Evolutionary conservation across 2,888 invertebrate species (phyloP).

Genomic region (Pteria penguin): DNA sequence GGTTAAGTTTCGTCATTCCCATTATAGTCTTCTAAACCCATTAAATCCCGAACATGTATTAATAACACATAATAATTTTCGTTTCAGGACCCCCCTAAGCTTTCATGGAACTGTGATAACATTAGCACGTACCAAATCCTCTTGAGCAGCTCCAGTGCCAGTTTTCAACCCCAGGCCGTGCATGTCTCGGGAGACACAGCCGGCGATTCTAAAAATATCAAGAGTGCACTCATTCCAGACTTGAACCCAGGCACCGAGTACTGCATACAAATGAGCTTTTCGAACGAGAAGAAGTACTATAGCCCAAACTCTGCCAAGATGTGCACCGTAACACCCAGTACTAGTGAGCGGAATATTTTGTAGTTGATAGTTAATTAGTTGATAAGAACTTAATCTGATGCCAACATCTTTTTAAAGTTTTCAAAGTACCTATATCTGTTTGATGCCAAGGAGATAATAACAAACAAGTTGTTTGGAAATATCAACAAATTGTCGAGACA

Average conservation of each 20-base stretch:
- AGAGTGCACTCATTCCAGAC: constrained; percentile 59
- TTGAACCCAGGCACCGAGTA: constrained; percentile 67
- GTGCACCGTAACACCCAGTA: constrained; percentile 67
- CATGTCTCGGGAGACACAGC: constrained; percentile 46
- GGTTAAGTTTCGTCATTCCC: too few species aligned
- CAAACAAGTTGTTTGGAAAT: not conserved
- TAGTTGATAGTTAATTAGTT: not conserved
- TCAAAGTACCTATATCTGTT: not conserved
- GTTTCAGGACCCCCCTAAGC: constrained; percentile 61
- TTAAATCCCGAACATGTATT: too few species aligned
- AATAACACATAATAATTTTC: too few species aligned
- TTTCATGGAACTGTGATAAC: constrained; percentile 64
- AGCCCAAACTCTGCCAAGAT: constrained; percentile 63
- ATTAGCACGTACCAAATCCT: constrained; percentile 62
- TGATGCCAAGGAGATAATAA: not conserved
- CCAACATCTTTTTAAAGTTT: not conserved
- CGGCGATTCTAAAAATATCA: constrained; percentile 45
- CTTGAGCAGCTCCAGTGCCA: constrained; percentile 43
- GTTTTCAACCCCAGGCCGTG: constrained; percentile 25
- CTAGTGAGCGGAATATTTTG: constrained; percentile 53
- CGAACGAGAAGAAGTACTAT: constrained; percentile 59
- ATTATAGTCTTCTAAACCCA: too few species aligned
- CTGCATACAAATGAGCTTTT: constrained; percentile 65
- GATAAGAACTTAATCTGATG: not conserved
- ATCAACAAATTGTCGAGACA: too few species aligned